These are phyloP conservation scores for Oxyteleia sp. DNA, from an alignment of 2,888 invertebrate genomes.

Conservation along the genomic window DNA sequence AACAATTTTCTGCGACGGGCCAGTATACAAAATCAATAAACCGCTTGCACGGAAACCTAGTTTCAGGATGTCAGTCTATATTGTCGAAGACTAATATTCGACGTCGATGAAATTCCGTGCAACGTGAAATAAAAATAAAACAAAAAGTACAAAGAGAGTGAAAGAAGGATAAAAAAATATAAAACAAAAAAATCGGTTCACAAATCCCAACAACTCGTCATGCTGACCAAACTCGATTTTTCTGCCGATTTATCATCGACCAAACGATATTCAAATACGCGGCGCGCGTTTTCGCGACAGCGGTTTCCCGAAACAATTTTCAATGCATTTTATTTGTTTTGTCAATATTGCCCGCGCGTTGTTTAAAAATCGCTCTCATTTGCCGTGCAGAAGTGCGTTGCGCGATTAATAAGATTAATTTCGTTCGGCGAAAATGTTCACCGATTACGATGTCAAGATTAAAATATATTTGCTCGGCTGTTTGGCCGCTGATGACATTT, in stretches of 20 bases:
- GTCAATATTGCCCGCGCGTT: no score
- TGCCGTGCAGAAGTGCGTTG: no score
- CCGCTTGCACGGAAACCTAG: constrained; percentile 54
- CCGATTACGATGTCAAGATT: no score
- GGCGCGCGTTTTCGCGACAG: background rate
- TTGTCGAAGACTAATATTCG: constrained; percentile 52
- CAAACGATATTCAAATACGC: constrained; percentile 24
- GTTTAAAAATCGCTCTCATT: no score
- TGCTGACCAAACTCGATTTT: constrained; percentile 31
- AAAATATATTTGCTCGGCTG: no score
- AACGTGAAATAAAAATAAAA: constrained; percentile 16
- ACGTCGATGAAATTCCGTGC: constrained; percentile 39
- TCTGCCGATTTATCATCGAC: constrained; percentile 39
- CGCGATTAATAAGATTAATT: no score
- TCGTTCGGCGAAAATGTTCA: no score
- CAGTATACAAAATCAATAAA: constrained; percentile 58
- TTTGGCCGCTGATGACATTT: no score
- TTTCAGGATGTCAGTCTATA: constrained; percentile 43
- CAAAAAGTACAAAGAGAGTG: no score
- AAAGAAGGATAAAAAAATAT: constrained; percentile 2
- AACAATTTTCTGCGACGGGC: constrained; percentile 47
- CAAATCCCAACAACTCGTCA: constrained; percentile 7
- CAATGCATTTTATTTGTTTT: no score
- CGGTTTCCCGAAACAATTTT: no score
- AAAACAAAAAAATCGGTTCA: background rate